Evolutionary conservation across 2,888 invertebrate species (phyloP).

Genomic region (Napeogenes inachia): DNA sequence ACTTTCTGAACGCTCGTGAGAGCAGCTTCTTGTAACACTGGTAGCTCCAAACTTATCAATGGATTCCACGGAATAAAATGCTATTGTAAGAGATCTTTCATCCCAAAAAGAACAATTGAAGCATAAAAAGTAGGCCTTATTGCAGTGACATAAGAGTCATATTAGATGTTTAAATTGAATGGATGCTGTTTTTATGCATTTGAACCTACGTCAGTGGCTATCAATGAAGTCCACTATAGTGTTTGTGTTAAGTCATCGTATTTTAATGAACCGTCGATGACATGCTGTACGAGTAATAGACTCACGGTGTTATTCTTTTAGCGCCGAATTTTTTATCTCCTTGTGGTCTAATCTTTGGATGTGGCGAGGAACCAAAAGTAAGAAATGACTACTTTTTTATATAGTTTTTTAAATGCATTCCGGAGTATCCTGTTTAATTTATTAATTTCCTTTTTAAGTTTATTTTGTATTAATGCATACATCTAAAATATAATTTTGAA

Average conservation of each 20-base stretch:
- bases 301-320: conserved; percentile 73
- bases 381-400: conserved; percentile 44
- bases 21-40: conserved; percentile 70
- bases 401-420: conserved; percentile 52
- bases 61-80: conserved; percentile 74
- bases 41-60: conserved; percentile 75
- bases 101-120: conserved; percentile 58
- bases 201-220: conserved; percentile 71
- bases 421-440: conserved; percentile 48
- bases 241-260: conserved; percentile 76
- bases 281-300: conserved; percentile 76
- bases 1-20: conserved; percentile 63
- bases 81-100: conserved; percentile 70
- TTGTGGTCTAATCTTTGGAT: conserved; percentile 53
- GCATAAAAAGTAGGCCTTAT: conserved; percentile 42
- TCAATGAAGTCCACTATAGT: conserved; percentile 76
- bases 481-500: too few relatives aligned
- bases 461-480: too few relatives aligned
- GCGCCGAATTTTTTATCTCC: conserved; percentile 66
- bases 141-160: conserved; percentile 38
- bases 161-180: conserved; percentile 36
- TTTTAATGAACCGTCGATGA: conserved; percentile 78
- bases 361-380: conserved; percentile 49
- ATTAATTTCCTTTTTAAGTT: conserved; percentile 28
- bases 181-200: conserved; percentile 56